Evolutionary conservation across 2,113 vertebrate species (phyloP), one percentile per base, ranked within the genome.

Genomic region (Cyprinodon brontotheroides): DNA sequence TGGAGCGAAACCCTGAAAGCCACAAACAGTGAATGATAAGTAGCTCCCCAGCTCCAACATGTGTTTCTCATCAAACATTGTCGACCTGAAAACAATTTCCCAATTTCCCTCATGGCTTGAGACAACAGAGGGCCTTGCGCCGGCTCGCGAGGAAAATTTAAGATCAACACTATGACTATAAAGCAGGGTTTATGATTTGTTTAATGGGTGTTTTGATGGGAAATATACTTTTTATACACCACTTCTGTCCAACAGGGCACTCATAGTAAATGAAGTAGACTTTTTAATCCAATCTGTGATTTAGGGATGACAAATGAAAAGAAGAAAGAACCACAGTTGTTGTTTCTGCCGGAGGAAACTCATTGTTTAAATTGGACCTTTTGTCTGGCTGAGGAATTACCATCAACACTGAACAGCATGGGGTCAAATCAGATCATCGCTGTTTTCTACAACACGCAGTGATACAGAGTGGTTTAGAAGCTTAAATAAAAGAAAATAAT

Each of bases 71-170:
- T 97, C 95, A 95, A 88, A 93, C 81, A 90, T 91, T 90, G 85
- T 64, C 90, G 91, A 96, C 93, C 93, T 95, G 94, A 94, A 96
- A 96, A 96, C 94, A 94, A 95, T 95, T 96, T 95, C 90, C 93
- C 94, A 94, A 95, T 96, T 96, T 97, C 96, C 95, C 92, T 92
- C 89, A 93, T 91, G 95, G 96, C 95, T 94, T 79, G 92, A 94
- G 90, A 96, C 95, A 95, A 95, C 83, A 83, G 88, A 81, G 85
- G 87, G 90, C 92, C 90, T 92, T 75, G 81, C 82, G 88, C 68
- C 87, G 70, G 86, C 92, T 93, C 89, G 82, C 89, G 80, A 87
- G 91, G 91, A 94, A 93, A 95, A 94, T 79, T 94, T 93, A 92
- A 92, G 87, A 85, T 89, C 79, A 86, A 87, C 87, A 50, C 86